Evolutionary conservation across 2,113 vertebrate species (phyloP).

Genomic region (Engraulis encrasicolus): DNA sequence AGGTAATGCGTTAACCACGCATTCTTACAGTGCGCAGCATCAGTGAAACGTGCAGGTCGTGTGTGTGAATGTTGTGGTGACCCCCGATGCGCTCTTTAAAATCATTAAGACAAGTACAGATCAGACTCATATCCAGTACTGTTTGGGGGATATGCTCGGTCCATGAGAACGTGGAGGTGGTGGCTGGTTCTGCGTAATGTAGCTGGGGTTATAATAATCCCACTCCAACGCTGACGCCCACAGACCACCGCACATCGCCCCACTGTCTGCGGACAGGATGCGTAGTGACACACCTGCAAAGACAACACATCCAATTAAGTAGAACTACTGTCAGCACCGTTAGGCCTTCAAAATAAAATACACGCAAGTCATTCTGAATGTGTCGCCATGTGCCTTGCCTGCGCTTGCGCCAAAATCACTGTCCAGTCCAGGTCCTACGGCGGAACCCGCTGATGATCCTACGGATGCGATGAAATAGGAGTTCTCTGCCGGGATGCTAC

Average conservation of each 20-base stretch:
- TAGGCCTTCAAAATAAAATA: neutral
- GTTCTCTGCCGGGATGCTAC: conserved; percentile 54
- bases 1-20: too few species aligned
- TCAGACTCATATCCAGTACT: conserved; percentile 76
- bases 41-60: neutral
- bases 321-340: neutral
- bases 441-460: conserved; percentile 60
- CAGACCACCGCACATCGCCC: conserved; percentile 65
- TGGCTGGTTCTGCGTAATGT: conserved; percentile 73
- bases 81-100: neutral
- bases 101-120: neutral
- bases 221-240: conserved; percentile 74
- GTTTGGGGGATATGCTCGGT: conserved; percentile 65
- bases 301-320: neutral
- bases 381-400: conserved; percentile 61
- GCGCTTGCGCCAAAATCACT: conserved; percentile 85
- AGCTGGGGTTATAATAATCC: conserved; percentile 84
- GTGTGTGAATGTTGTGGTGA: neutral
- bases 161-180: conserved; percentile 66
- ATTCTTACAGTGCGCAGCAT: neutral
- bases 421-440: conserved; percentile 76
- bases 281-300: conserved; percentile 78
- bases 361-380: too few species aligned
- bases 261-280: conserved; percentile 80
- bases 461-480: conserved; percentile 45